Evolutionary conservation across 1,140 invertebrate species (phyloP).

Genomic region (Melitaea cinxia): DNA sequence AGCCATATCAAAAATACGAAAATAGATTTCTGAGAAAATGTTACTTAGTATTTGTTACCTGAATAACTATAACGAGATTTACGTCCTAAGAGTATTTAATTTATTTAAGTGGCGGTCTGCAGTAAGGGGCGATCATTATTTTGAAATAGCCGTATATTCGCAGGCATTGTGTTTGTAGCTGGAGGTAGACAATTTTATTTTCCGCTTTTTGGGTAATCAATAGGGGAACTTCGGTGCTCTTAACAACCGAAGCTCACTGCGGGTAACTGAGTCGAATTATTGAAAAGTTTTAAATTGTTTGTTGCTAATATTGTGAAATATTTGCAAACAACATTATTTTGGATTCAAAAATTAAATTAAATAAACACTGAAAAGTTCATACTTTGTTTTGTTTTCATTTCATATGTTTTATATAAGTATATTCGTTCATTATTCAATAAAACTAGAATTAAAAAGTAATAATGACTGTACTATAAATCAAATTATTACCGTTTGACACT

Average conservation of each 20-base stretch:
- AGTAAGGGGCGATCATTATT: constrained; percentile 32
- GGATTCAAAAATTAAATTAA: not conserved
- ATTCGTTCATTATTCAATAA: too few species aligned
- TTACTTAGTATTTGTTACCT: constrained; percentile 7
- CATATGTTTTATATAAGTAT: too few species aligned
- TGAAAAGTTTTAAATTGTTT: not conserved
- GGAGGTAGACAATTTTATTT: constrained; percentile 76
- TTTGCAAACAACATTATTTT: not conserved
- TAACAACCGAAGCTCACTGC: constrained; percentile 50
- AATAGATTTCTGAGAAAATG: not conserved
- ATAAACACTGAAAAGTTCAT: too few species aligned
- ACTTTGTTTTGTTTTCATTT: too few species aligned
- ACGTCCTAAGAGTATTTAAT: constrained; percentile 46
- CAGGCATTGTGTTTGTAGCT: constrained; percentile 59
- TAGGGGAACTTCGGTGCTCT: constrained; percentile 74
- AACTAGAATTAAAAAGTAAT: too few species aligned
- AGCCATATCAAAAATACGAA: too few species aligned
- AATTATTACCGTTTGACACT: too few species aligned
- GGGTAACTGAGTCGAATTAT: not conserved
- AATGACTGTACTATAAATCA: too few species aligned
- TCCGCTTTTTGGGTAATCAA: constrained; percentile 81
- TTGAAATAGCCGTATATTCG: constrained; percentile 30
- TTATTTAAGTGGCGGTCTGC: constrained; percentile 54
- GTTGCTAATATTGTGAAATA: not conserved
- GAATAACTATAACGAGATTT: constrained; percentile 7